phyloP scores from a whole-genome alignment of 2,797 vertebrate species.

The Parauchenoglanis punctatus region DNA sequence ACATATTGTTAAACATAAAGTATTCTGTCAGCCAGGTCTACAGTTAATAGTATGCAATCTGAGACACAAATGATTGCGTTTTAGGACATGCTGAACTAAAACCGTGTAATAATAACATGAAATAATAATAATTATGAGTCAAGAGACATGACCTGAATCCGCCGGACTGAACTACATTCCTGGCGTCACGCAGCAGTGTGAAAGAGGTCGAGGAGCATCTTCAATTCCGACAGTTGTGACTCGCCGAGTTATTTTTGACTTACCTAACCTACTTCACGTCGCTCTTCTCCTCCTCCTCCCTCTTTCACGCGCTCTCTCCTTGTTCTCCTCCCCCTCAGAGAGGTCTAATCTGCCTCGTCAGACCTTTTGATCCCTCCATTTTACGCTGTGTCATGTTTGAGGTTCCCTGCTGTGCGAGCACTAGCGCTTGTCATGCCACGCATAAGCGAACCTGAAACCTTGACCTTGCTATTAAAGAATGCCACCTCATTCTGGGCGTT shows the following conservation, averaged over 20 bases:
- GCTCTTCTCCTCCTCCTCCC: not conserved
- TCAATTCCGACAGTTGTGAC: not conserved
- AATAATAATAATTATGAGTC: not conserved
- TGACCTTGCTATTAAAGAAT: not conserved
- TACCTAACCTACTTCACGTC: slow-evolving; percentile 5
- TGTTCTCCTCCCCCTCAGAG: slow-evolving; percentile 7
- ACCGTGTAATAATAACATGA: not conserved
- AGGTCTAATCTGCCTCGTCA: slow-evolving; percentile 28
- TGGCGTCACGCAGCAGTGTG: not conserved
- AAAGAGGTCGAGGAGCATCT: not conserved
- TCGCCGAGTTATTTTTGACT: slow-evolving; percentile 23
- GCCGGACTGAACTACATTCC: not conserved
- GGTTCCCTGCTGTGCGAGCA: not conserved
- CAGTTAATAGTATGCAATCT: not conserved
- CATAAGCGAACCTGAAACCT: not conserved
- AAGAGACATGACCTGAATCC: not conserved
- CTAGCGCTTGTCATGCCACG: not conserved
- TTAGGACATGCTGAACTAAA: not conserved
- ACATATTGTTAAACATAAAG: not conserved
- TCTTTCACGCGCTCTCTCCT: not conserved
- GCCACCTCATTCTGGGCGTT: not conserved
- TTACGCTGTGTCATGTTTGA: slow-evolving; percentile 19
- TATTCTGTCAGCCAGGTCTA: not conserved
- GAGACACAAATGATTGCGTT: not conserved
- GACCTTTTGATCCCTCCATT: slow-evolving; percentile 37